Conservation (phyloP, 2,888 invertebrate genomes). For the Perithous albicinctus region DNA sequence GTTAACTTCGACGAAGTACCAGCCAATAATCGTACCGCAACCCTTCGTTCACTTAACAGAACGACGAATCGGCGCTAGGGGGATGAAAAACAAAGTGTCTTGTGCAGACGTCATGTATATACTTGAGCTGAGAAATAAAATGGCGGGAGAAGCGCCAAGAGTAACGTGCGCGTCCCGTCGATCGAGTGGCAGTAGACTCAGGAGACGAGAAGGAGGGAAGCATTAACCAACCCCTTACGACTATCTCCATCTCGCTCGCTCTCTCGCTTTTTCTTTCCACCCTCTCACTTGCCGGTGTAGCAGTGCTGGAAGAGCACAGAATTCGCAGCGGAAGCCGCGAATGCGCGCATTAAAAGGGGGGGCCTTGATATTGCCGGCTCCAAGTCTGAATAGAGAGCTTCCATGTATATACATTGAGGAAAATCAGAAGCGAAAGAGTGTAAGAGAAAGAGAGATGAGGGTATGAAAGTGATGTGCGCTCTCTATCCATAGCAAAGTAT, state of each 20-base stretch:
- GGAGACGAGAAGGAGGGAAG: conserved; percentile 65
- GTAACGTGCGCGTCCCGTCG: conserved; percentile 48
- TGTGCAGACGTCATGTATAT: not conserved
- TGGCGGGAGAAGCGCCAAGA: conserved; percentile 60
- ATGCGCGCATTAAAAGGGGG: conserved; percentile 59
- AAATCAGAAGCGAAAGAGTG: conserved; percentile 49
- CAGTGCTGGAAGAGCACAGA: conserved; percentile 47
- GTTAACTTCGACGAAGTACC: conserved; percentile 30
- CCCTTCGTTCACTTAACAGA: conserved; percentile 6
- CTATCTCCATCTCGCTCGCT: conserved; percentile 64
- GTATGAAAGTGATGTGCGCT: conserved; percentile 46
- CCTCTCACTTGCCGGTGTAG: conserved; percentile 67
- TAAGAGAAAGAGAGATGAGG: conserved; percentile 35
- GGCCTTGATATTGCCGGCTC: conserved; percentile 64
- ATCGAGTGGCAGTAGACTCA: conserved; percentile 51
- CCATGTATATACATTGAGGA: conserved; percentile 17
- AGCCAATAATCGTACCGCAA: conserved; percentile 13
- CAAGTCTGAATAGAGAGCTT: conserved; percentile 61
- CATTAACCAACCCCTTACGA: conserved; percentile 71
- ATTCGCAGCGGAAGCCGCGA: conserved; percentile 43
- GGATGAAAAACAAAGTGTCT: conserved; percentile 38
- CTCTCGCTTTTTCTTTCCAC: conserved; percentile 10
- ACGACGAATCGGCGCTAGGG: not conserved
- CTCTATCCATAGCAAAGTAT: conserved; percentile 40
- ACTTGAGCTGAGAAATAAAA: conserved; percentile 68